phyloP scores from a whole-genome alignment of 2,113 vertebrate genomes.

The Neogobius melanostomus region DNA sequence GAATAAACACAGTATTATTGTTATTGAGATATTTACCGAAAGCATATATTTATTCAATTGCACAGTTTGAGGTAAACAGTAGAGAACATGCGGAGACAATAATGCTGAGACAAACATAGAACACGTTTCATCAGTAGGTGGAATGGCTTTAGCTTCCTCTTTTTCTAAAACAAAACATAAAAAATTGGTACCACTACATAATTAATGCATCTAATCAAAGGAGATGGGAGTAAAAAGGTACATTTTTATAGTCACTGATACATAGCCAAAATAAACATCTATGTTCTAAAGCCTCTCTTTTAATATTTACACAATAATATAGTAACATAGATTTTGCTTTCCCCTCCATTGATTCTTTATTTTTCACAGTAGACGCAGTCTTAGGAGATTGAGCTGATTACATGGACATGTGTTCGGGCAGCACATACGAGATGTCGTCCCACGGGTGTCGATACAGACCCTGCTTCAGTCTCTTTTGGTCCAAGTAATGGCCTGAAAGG shows the following conservation, averaged over 20 bases:
- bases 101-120: neutral
- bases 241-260: neutral
- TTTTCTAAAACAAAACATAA: too few relatives aligned
- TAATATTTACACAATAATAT: slow-evolving; percentile 35
- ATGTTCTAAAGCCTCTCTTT: slow-evolving; percentile 14
- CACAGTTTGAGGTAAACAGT: neutral
- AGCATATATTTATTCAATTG: neutral
- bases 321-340: slow-evolving; percentile 33
- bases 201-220: too few relatives aligned
- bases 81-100: neutral
- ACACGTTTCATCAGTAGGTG: too few relatives aligned
- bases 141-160: too few relatives aligned
- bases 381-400: slow-evolving; percentile 61
- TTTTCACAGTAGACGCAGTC: slow-evolving; percentile 31
- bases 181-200: too few relatives aligned
- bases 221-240: neutral
- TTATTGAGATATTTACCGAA: neutral
- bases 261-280: slow-evolving; percentile 39
- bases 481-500: slow-evolving; percentile 91
- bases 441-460: slow-evolving; percentile 96
- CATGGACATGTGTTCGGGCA: slow-evolving; percentile 99
- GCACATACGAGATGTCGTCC: slow-evolving; percentile 98
- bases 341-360: slow-evolving; percentile 16
- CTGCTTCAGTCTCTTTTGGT: slow-evolving; percentile 97
- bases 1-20: slow-evolving; percentile 26